Evolutionary conservation across 2,113 vertebrate species (phyloP).

Genomic region (Rhea americana): DNA sequence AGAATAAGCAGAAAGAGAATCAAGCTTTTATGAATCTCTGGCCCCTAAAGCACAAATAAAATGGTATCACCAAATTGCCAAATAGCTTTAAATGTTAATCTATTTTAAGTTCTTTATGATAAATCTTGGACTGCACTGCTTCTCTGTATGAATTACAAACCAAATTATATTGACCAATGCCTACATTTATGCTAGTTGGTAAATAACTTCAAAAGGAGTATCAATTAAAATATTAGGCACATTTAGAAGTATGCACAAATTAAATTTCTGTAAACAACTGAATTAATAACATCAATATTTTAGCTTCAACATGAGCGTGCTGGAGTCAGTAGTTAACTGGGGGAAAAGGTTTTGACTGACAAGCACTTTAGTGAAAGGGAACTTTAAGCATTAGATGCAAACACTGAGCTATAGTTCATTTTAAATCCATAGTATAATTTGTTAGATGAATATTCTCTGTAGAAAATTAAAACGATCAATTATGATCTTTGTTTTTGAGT

Average conservation of each 20-base stretch:
- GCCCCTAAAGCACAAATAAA: conserved; percentile 39
- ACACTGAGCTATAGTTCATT: conserved; percentile 29
- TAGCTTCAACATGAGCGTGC: conserved; percentile 48
- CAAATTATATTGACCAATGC: conserved; percentile 40
- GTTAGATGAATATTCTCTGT: background rate
- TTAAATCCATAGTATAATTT: background rate
- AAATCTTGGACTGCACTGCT: conserved; percentile 33
- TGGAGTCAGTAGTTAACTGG: conserved; percentile 32
- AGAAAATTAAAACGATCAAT: background rate
- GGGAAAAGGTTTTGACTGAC: conserved; percentile 2
- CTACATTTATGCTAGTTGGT: conserved; percentile 43
- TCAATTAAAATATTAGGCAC: conserved; percentile 56
- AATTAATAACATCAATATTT: conserved; percentile 72
- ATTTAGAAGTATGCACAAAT: conserved; percentile 56
- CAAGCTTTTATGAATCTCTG: background rate
- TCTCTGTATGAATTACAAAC: conserved; percentile 45
- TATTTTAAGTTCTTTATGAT: conserved; percentile 41
- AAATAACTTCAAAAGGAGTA: conserved; percentile 19
- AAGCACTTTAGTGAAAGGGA: conserved; percentile 38
- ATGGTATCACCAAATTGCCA: conserved; percentile 33
- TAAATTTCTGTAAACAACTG: conserved; percentile 56
- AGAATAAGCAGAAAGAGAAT: conserved; percentile 19
- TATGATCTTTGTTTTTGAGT: background rate
- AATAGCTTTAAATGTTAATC: conserved; percentile 1
- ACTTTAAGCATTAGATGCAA: conserved; percentile 7